Evolutionary conservation across 2,888 invertebrate species (phyloP).

Genomic region (Neoascia interrupta): DNA sequence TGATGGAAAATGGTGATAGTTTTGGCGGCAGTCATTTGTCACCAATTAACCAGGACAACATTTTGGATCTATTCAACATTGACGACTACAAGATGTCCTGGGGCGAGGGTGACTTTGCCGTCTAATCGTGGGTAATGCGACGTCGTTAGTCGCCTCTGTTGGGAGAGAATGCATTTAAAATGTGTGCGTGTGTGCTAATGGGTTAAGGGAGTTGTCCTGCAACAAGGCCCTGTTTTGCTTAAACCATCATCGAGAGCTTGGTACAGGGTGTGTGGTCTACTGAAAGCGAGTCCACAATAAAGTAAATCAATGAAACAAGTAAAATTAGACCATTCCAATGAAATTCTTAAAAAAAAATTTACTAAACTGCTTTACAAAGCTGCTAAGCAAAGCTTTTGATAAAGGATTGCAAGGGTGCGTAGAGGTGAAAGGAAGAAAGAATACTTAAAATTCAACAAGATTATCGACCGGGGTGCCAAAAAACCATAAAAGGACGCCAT

Average conservation of each 20-base stretch:
- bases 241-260: neutral
- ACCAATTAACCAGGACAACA: constrained; percentile 73
- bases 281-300: no score
- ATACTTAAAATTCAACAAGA: no score
- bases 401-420: constrained; percentile 34
- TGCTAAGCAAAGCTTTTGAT: no score
- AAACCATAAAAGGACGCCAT: no score
- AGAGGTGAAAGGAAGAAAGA: constrained; percentile 4
- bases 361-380: constrained; percentile 74
- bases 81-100: constrained; percentile 80
- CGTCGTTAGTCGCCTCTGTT: neutral
- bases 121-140: constrained; percentile 71
- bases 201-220: neutral
- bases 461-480: no score
- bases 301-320: constrained; percentile 53
- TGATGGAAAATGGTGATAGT: constrained; percentile 63
- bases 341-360: constrained; percentile 71
- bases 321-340: constrained; percentile 72
- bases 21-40: constrained; percentile 72
- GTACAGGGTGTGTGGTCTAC: constrained; percentile 6
- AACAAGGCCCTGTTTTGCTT: neutral
- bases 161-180: constrained; percentile 47
- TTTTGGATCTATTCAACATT: constrained; percentile 79
- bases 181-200: constrained; percentile 1
- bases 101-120: constrained; percentile 79